Base-by-base conservation (phyloP, 2,888 invertebrate genomes). In the Lamellibrachia satsuma region DNA sequence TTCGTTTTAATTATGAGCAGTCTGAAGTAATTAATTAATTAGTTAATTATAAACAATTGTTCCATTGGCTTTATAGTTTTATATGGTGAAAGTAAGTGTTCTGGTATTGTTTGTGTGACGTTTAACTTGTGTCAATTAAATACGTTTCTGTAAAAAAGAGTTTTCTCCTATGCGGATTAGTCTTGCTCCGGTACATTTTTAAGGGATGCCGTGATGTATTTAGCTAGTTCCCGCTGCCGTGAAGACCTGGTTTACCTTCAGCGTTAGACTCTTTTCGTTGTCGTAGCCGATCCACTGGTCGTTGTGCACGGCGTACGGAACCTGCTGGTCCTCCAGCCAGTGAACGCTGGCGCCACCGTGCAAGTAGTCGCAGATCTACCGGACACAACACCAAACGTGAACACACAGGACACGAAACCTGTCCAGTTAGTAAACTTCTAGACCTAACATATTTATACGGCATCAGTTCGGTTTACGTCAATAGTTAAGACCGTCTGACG, bases 201-300 rank as follows among this genome's bases (percentile, higher is more conserved):
- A 22, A 7, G 22, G n/a, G 22, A 75, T 15, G 15, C n/a, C 22
- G 0, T 75, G 15, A n/a, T 15, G 75, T 2, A 15, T 75, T 15
- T 6, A 75, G 22, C 75, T 75, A 9, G 2, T 3, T 55, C 7
- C 9, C 55, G 55, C 8, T 55, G 55, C 55, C 7, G 55, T 55
- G 75, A 75, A 75, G 22, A 75, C 55, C 22, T 75, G n/a, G 75
- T 22, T 11, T 75, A 93, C 93, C 92, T 93, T 94, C 52, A 92
- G 92, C 15, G 91, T 55, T 27, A 93, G 52, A 92, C 93, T 93
- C 55, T 90, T 75, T 52, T 75, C 91, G 57, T 94, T 93, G 60
- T 94, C 94, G 90, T 93, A 94, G 51, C 94, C 93, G 7, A 94
- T 92, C 94, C 94, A 94, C 90, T 93, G 93, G 92, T 93, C 92